phyloP scores from a whole-genome alignment of 2,888 invertebrate species.

The Alitta virens region DNA sequence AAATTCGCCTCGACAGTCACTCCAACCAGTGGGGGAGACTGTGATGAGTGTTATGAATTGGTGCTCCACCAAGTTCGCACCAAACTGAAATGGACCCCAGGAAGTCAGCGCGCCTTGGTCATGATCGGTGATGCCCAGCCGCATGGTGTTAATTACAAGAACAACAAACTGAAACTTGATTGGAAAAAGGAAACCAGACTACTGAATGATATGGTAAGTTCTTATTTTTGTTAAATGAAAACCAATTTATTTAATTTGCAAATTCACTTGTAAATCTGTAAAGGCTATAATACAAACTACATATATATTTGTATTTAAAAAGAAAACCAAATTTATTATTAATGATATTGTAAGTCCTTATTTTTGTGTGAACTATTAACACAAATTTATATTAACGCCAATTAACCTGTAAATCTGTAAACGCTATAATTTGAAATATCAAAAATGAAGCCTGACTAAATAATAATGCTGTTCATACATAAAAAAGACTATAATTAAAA shows the following conservation, averaged over 20 bases:
- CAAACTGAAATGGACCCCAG: conserved; percentile 46
- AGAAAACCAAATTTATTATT: too few relatives aligned
- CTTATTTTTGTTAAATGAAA: too few relatives aligned
- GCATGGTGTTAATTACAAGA: conserved; percentile 34
- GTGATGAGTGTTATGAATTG: conserved; percentile 50
- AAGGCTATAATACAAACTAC: background rate
- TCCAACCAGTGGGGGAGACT: conserved; percentile 48
- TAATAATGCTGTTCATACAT: too few relatives aligned
- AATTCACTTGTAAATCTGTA: background rate
- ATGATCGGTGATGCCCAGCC: conserved; percentile 50
- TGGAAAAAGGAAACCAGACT: conserved; percentile 38
- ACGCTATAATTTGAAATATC: too few relatives aligned
- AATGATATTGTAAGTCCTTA: too few relatives aligned
- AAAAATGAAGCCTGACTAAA: too few relatives aligned
- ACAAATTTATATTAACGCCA: too few relatives aligned
- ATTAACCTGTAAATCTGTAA: too few relatives aligned
- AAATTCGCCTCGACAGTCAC: conserved; percentile 37
- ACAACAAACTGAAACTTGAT: conserved; percentile 33
- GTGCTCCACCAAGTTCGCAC: conserved; percentile 38
- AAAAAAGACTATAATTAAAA: too few relatives aligned
- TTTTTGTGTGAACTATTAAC: too few relatives aligned
- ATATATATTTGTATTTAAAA: background rate
- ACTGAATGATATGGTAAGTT: conserved; percentile 24
- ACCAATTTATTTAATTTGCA: too few relatives aligned
- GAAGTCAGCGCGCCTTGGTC: conserved; percentile 42